A percentile compares a stretch with the other conserved stretches of the same genome.
These are phyloP conservation scores for Echinarachnius parma DNA, from an alignment of 53 echinoderm and acorn worm genomes.

Conservation along the genomic window DNA sequence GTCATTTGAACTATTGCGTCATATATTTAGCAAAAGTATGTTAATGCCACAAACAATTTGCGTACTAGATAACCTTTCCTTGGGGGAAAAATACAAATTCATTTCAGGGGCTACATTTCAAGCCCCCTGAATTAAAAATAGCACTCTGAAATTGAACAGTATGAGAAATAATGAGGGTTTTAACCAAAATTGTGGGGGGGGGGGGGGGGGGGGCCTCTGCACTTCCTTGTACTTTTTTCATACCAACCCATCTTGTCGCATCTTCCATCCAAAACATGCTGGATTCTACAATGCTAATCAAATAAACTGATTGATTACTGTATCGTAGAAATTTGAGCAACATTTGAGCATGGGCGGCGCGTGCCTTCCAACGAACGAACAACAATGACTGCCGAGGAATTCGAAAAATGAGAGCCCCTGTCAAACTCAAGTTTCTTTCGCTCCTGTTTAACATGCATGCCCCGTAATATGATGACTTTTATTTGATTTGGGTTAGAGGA, in stretches of 20 bases:
- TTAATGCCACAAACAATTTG: no score
- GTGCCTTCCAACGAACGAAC: slow-evolving; percentile 43
- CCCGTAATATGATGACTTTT: slow-evolving; percentile 16
- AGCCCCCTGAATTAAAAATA: no score
- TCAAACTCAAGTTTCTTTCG: neutral
- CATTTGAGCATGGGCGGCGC: slow-evolving; percentile 25
- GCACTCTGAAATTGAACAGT: no score
- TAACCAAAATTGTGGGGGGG: no score
- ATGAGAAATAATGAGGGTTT: no score
- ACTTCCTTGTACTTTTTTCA: no score
- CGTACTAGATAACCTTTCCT: no score
- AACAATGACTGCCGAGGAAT: slow-evolving; percentile 35
- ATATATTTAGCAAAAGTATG: no score
- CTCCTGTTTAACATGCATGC: neutral
- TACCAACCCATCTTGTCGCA: slow-evolving; percentile 22
- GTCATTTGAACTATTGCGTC: no score
- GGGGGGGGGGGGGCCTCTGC: no score
- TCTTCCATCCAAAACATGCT: slow-evolving; percentile 35
- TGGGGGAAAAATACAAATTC: no score
- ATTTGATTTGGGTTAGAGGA: slow-evolving; percentile 23
- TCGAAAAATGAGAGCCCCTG: slow-evolving; percentile 18
- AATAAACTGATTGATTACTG: slow-evolving; percentile 53
- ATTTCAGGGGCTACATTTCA: no score
- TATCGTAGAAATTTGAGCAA: slow-evolving; percentile 43
- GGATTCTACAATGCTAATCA: slow-evolving; percentile 35